These are phyloP conservation scores for Andricus quercusramuli DNA, from an alignment of 2,888 invertebrate species.

Conservation along the genomic window DNA sequence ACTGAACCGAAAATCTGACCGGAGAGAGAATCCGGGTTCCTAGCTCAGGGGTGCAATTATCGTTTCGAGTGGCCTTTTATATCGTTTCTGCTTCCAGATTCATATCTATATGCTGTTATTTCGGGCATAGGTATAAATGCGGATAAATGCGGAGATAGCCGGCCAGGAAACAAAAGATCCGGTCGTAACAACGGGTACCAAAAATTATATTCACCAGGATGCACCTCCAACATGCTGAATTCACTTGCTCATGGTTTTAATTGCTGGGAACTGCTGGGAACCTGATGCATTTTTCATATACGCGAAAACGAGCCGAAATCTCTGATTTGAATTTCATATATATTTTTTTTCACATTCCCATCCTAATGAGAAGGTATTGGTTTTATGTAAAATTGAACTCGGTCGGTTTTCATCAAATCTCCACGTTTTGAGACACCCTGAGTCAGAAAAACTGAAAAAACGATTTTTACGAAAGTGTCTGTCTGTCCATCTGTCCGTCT, in stretches of 20 bases:
- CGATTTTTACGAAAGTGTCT: too few species aligned
- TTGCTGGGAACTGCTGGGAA: not conserved
- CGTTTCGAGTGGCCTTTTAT: not conserved
- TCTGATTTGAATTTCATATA: too few species aligned
- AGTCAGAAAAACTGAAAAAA: too few species aligned
- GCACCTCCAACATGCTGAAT: not conserved
- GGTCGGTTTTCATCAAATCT: too few species aligned
- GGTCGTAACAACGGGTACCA: not conserved
- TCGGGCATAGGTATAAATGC: not conserved
- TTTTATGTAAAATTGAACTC: too few species aligned
- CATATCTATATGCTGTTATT: not conserved
- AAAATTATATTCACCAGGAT: slow-evolving; percentile 3
- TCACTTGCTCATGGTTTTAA: not conserved
- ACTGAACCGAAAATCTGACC: not conserved
- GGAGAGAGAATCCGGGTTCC: not conserved
- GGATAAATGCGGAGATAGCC: slow-evolving; percentile 1
- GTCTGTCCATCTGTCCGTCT: too few species aligned
- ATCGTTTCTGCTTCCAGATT: not conserved
- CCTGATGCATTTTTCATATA: not conserved
- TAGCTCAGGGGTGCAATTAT: not conserved
- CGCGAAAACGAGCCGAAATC: too few species aligned
- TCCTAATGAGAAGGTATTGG: too few species aligned
- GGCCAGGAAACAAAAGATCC: slow-evolving; percentile 2
- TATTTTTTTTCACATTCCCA: too few species aligned
- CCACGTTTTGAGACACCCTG: too few species aligned